phyloP scores from a whole-genome alignment of 2,888 invertebrate species.

The Ecliptopera silaceata region DNA sequence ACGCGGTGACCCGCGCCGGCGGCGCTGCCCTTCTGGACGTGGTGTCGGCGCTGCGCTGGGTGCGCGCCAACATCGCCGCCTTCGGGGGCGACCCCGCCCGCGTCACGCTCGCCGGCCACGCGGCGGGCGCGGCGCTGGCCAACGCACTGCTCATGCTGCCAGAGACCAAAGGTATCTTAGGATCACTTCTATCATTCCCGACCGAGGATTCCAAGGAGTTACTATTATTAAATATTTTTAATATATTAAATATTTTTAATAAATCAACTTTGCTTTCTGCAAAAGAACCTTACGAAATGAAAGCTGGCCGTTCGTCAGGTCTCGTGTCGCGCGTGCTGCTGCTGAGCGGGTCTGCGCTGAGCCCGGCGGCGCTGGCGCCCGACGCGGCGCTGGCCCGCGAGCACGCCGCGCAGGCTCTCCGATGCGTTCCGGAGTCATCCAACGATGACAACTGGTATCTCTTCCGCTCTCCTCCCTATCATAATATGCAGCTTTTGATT shows the following conservation, averaged over 20 bases:
- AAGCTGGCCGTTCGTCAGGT: slow-evolving; percentile 74
- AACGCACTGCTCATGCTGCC: slow-evolving; percentile 93
- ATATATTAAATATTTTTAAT: too few species aligned
- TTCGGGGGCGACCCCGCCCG: slow-evolving; percentile 94
- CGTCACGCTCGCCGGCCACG: slow-evolving; percentile 93
- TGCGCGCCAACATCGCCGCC: slow-evolving; percentile 90
- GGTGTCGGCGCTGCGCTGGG: slow-evolving; percentile 92
- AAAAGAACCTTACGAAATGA: too few species aligned
- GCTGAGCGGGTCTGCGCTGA: slow-evolving; percentile 90
- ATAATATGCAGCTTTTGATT: too few species aligned
- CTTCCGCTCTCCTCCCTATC: too few species aligned
- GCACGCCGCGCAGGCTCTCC: slow-evolving; percentile 82
- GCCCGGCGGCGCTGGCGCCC: slow-evolving; percentile 89
- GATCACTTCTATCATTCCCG: too few species aligned
- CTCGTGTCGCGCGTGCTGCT: slow-evolving; percentile 88
- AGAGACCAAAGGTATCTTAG: slow-evolving; percentile 87
- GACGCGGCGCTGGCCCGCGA: slow-evolving; percentile 86
- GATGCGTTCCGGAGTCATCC: slow-evolving; percentile 57
- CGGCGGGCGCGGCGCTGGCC: slow-evolving; percentile 92
- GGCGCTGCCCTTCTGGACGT: slow-evolving; percentile 87
- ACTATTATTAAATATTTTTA: too few species aligned
- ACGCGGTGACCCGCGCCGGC: slow-evolving; percentile 58
- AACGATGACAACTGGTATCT: slow-evolving; percentile 62
- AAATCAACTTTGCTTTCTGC: too few species aligned
- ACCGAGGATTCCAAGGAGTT: too few species aligned